A percentile compares a stretch with the other conserved stretches of the same genome.
Conservation (phyloP, 1,140 invertebrate genomes). For the Nephila pilipes region DNA sequence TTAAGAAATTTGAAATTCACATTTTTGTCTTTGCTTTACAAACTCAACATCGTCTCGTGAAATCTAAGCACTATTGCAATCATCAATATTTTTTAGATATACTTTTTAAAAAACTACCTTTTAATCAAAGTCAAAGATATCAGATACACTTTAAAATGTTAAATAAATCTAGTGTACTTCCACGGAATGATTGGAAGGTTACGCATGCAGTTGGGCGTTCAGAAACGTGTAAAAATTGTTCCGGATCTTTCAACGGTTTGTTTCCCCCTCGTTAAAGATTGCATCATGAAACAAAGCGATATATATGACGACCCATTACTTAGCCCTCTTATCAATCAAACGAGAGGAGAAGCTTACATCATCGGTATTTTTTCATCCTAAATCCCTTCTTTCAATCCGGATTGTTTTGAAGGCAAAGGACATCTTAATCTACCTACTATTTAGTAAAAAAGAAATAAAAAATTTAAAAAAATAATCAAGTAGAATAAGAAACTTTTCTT, state of each 20-base stretch:
- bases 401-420: slow-evolving; percentile 40
- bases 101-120: too few relatives aligned
- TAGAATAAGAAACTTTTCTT: not conserved
- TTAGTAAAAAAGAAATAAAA: not conserved
- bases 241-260: not conserved
- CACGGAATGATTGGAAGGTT: not conserved
- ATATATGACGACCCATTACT: not conserved
- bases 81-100: too few relatives aligned
- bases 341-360: not conserved
- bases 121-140: too few relatives aligned
- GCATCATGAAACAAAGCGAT: not conserved
- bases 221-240: too few relatives aligned
- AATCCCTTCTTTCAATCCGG: slow-evolving; percentile 1
- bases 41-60: too few relatives aligned
- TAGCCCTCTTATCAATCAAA: slow-evolving; percentile 9
- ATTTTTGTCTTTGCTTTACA: too few relatives aligned
- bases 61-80: too few relatives aligned
- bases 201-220: not conserved
- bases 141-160: too few relatives aligned
- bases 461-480: too few relatives aligned
- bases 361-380: not conserved
- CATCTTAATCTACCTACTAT: slow-evolving; percentile 22
- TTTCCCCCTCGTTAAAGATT: not conserved
- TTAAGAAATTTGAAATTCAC: too few relatives aligned
- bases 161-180: too few relatives aligned